Base-by-base conservation (phyloP, 2,888 invertebrate species). In the Coenonympha glycerion region DNA sequence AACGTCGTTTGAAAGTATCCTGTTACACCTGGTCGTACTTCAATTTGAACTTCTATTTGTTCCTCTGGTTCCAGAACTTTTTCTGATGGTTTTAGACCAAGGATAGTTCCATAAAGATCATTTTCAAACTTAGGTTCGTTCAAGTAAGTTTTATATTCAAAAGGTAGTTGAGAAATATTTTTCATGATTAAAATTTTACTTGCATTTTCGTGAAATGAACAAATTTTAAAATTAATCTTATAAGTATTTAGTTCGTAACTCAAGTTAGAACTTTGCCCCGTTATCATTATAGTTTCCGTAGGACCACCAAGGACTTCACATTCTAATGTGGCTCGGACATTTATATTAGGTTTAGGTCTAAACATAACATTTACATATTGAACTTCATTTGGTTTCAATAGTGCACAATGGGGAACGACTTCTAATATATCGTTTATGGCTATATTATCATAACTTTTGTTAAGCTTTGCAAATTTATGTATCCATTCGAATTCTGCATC, bases 231-330 rank as follows among this genome's bases (percentile, higher is more conserved):
- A 64, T 86, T 84, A 8, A 85, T 52, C 47, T 66, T 75, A 46
- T 71, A 61, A 2, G 76, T 79, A 57, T 87, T 86, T 24, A 91
- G 66, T 30, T 68, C 68, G 59, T 88, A 91, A 53, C 76, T 73
- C 45, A 90, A 69, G 48, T 82, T 76, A 3, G 89, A 88, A 50
- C 89, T 87, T 63, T 77, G 80, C 0, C 89, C 91, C 1, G 70
- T 72, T 1, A 91, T 71, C 28, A 67, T 51, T 19, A 91, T 66
- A 1, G 65, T 58, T 71, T 91, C 89, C 0, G 87, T 62, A 2
- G 89, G 89, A 1, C 91, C 91, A 6, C 89, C 90, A 26, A 87
- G 63, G 19, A 91, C 84, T 56, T 88, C 79, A 63, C 90, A 90
- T 52, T 87, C 73, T 0, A 88, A 70, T 21, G 68, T 61, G n/a